Evolutionary conservation across 2,113 vertebrate genomes (phyloP).

Genomic region (Cichladusa arquata): DNA sequence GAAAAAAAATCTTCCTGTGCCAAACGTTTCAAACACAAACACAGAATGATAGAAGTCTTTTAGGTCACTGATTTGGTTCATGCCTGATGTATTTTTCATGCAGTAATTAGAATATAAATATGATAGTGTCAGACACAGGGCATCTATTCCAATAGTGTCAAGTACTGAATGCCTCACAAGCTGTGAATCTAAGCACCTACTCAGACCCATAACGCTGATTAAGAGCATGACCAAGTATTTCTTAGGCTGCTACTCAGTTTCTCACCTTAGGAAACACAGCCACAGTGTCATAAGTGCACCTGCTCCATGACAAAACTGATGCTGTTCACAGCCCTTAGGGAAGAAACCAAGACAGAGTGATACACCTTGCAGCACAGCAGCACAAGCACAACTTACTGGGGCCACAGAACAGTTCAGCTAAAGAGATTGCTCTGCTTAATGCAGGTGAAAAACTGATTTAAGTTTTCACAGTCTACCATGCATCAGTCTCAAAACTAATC

Average conservation of each 20-base stretch:
- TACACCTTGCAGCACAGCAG: background rate
- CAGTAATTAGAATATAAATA: background rate
- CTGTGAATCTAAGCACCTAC: background rate
- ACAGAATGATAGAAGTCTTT: background rate
- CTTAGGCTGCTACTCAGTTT: background rate
- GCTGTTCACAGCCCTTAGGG: background rate
- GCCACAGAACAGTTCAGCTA: background rate
- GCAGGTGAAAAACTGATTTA: background rate
- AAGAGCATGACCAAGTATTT: background rate
- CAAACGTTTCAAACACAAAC: slow-evolving; percentile 35
- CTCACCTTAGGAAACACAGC: background rate
- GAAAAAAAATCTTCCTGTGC: background rate
- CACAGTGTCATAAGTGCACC: background rate
- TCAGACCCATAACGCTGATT: background rate
- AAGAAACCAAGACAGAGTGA: background rate
- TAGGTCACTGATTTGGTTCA: background rate
- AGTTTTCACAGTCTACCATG: background rate
- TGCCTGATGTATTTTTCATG: background rate
- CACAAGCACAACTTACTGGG: background rate
- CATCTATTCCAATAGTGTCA: background rate
- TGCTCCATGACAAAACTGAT: background rate
- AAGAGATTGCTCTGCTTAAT: background rate
- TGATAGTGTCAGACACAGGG: background rate
- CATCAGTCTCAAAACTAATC: background rate
- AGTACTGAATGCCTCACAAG: background rate